phyloP scores from a whole-genome alignment of 2,797 vertebrate genomes.

The Phrynocephalus forsythii region DNA sequence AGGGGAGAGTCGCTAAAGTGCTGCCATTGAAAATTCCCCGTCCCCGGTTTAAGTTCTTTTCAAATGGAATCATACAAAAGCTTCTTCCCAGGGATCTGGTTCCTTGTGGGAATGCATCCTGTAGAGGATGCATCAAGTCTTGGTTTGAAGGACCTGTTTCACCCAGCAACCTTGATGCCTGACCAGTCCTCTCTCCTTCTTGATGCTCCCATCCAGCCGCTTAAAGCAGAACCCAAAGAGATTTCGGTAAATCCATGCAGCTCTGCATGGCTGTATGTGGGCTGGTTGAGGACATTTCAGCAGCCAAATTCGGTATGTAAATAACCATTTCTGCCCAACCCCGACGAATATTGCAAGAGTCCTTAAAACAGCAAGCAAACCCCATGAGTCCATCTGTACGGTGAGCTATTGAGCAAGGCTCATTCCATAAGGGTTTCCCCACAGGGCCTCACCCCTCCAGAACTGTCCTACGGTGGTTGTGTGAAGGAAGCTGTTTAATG shows the following conservation, averaged over 20 bases:
- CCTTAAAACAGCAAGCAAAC: not conserved
- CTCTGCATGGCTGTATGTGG: no score
- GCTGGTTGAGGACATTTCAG: not conserved
- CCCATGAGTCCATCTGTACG: no score
- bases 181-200: not conserved
- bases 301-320: not conserved
- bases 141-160: not conserved
- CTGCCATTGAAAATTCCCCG: slow-evolving; percentile 53
- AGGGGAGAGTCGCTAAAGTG: slow-evolving; percentile 64
- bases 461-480: not conserved
- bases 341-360: no score
- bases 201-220: not conserved
- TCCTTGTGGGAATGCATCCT: not conserved
- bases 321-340: no score
- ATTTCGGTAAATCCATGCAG: not conserved
- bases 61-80: not conserved
- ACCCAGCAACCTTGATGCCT: no score
- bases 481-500: not conserved
- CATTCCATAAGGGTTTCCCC: not conserved
- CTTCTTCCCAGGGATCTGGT: not conserved
- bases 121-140: not conserved
- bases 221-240: not conserved
- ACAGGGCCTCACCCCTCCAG: not conserved
- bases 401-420: not conserved
- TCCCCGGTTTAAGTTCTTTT: not conserved